Conservation (phyloP, 2,888 invertebrate species). For the Drosophila nr. perissopoda region DNA sequence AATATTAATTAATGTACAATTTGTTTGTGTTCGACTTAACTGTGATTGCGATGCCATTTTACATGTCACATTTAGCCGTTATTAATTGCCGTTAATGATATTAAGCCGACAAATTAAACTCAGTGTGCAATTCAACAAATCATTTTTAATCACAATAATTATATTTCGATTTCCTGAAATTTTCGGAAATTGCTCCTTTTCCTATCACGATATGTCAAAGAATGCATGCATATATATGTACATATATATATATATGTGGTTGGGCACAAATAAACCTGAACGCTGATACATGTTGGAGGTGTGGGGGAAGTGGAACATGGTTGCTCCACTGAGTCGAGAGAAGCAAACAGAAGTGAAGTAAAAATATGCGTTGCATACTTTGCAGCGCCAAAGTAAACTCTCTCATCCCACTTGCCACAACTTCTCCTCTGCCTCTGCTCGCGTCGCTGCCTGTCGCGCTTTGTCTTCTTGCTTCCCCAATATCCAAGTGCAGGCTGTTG, state of each 20-base stretch:
- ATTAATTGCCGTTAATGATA: slow-evolving; percentile 4
- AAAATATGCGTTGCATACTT: slow-evolving; percentile 77
- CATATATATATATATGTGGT: slow-evolving; percentile 7
- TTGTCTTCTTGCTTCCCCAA: slow-evolving; percentile 49
- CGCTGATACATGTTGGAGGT: slow-evolving; percentile 87
- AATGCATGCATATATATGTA: not conserved
- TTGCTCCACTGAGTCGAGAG: slow-evolving; percentile 47
- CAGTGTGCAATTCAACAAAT: not conserved
- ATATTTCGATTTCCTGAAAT: not conserved
- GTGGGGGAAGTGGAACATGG: slow-evolving; percentile 16
- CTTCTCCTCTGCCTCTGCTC: not conserved
- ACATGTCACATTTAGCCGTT: not conserved
- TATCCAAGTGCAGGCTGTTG: slow-evolving; percentile 64
- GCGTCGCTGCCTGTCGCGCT: slow-evolving; percentile 24
- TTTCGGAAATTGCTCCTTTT: not conserved
- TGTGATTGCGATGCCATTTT: not conserved
- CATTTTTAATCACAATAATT: slow-evolving; percentile 6
- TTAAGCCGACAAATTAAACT: slow-evolving; percentile 5
- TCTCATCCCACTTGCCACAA: slow-evolving; percentile 8
- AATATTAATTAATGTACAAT: not conserved
- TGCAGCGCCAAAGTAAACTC: slow-evolving; percentile 73
- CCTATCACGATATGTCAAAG: not conserved
- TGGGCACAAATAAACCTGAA: slow-evolving; percentile 15
- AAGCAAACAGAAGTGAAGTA: slow-evolving; percentile 67
- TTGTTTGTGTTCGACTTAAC: not conserved